phyloP scores from a whole-genome alignment of 2,797 vertebrate genomes.

The Apodemus agrarius region DNA sequence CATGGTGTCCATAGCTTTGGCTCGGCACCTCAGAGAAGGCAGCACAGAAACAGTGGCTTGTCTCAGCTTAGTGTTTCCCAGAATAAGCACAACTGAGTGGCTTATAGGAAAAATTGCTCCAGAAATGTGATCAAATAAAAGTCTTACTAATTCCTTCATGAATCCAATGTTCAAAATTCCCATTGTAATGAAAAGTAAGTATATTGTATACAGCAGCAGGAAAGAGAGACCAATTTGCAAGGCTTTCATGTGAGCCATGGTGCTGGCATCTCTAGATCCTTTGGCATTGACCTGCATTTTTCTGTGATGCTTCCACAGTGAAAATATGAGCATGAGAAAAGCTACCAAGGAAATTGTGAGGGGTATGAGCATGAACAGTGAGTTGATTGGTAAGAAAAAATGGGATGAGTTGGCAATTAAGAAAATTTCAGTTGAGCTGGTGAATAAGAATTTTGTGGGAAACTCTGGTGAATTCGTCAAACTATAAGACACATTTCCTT shows the following conservation, averaged over 20 bases:
- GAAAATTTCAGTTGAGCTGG: not conserved
- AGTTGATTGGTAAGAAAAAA: not conserved
- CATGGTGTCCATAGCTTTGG: not conserved
- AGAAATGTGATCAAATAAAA: not conserved
- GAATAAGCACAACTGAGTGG: conserved; percentile 27
- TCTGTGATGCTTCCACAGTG: conserved; percentile 31
- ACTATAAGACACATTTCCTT: too few species aligned
- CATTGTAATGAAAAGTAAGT: not conserved
- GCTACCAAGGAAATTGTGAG: not conserved
- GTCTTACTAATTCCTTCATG: accelerated
- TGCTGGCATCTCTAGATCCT: not conserved
- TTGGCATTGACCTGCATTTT: not conserved
- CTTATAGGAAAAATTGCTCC: not conserved
- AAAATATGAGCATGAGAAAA: not conserved
- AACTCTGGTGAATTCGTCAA: too few species aligned
- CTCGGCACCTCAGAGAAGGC: not conserved
- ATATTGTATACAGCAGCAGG: not conserved
- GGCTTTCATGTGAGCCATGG: not conserved
- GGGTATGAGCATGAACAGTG: not conserved
- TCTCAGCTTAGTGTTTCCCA: conserved; percentile 35
- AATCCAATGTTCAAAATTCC: not conserved
- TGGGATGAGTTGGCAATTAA: not conserved
- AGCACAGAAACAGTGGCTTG: not conserved
- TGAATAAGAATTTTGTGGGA: not conserved
- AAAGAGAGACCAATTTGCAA: not conserved